Percentiles rank a stretch among this genome's conserved stretches.
phyloP scores from a whole-genome alignment of 2,797 vertebrate genomes.

The Echiichthys vipera region DNA sequence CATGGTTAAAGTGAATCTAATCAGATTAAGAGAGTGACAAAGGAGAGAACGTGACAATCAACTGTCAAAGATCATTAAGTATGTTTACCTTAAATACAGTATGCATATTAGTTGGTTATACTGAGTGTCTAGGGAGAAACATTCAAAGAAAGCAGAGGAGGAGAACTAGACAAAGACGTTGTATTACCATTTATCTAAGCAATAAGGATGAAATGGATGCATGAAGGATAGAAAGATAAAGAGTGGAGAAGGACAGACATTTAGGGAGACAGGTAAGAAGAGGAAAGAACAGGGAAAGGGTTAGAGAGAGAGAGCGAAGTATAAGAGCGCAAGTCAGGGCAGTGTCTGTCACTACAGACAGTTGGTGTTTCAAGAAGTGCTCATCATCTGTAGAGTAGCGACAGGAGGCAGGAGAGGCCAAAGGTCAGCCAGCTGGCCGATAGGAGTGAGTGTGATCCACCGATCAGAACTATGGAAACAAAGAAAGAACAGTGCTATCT shows the following conservation, averaged over 20 bases:
- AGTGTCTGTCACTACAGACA: slow-evolving; percentile 74
- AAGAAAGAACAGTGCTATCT: not conserved
- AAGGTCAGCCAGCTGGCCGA: slow-evolving; percentile 75
- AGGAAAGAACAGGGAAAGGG: slow-evolving; percentile 30
- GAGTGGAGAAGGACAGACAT: slow-evolving; percentile 34
- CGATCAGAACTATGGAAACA: slow-evolving; percentile 79
- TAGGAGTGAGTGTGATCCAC: slow-evolving; percentile 75
- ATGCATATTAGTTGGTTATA: slow-evolving; percentile 52
- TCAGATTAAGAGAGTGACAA: slow-evolving; percentile 33
- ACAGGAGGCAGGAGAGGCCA: slow-evolving; percentile 74
- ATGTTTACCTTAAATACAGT: slow-evolving; percentile 61
- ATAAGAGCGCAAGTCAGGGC: slow-evolving; percentile 63
- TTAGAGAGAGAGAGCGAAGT: slow-evolving; percentile 61
- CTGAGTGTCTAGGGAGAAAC: slow-evolving; percentile 21
- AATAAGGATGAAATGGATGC: slow-evolving; percentile 47
- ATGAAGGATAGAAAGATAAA: slow-evolving; percentile 25
- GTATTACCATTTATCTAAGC: slow-evolving; percentile 39
- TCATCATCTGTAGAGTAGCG: slow-evolving; percentile 87
- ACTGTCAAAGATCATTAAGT: slow-evolving; percentile 43
- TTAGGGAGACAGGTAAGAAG: slow-evolving; percentile 11
- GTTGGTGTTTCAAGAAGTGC: slow-evolving; percentile 52
- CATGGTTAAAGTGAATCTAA: slow-evolving; percentile 51
- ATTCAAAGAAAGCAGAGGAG: slow-evolving; percentile 49
- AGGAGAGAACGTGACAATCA: slow-evolving; percentile 33
- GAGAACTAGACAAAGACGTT: slow-evolving; percentile 28